phyloP scores from a whole-genome alignment of 2,888 invertebrate species.

The Melanargia galathea region DNA sequence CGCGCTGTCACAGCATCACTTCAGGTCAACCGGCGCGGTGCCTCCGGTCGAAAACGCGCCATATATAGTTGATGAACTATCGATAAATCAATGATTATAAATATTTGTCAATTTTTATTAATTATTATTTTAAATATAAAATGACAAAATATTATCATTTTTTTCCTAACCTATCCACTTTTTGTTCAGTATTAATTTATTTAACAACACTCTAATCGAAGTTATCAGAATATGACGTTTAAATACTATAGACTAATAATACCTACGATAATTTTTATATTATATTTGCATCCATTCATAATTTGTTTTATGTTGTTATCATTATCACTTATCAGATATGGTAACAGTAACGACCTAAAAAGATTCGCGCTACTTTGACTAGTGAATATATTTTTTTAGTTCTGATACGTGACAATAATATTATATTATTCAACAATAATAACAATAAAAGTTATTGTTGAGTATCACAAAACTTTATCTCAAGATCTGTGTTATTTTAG shows the following conservation, averaged over 20 bases:
- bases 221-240: no score
- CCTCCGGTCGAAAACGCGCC: no score
- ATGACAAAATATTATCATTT: no score
- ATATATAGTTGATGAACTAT: no score
- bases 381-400: neutral
- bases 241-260: neutral
- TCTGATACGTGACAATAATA: neutral
- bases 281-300: slow-evolving; percentile 14
- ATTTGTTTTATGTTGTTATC: slow-evolving; percentile 9
- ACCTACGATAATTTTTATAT: neutral
- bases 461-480: slow-evolving; percentile 25
- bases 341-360: neutral
- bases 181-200: no score
- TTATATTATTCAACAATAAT: slow-evolving; percentile 9
- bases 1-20: no score
- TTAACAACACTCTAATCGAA: no score
- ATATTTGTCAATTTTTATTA: no score
- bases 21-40: no score
- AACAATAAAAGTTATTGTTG: slow-evolving; percentile 17
- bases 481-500: slow-evolving; percentile 28
- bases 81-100: no score
- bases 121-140: no score
- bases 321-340: neutral
- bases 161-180: no score
- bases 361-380: neutral